Evolutionary conservation across 30 jellyfish, hydroid and myxozoan species (phyloP).

Genomic region (Turritopsis dohrnii): DNA sequence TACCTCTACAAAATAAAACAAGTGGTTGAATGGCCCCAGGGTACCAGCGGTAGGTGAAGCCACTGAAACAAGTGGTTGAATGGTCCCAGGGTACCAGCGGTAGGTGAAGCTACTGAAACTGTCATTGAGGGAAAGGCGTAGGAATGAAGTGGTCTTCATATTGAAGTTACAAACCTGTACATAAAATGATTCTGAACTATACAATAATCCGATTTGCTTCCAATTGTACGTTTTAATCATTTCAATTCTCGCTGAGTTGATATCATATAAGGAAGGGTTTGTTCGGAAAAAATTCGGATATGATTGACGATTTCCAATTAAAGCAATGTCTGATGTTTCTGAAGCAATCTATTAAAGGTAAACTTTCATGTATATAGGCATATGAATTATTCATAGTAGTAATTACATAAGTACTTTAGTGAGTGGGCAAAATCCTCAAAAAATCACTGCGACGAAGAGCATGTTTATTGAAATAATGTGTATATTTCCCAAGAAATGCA

Average conservation of each 20-base stretch:
- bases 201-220: conserved; percentile 59
- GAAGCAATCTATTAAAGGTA: conserved; percentile 46
- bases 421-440: no score
- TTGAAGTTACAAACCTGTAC: conserved; percentile 39
- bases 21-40: no score
- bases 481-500: no score
- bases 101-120: no score
- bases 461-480: no score
- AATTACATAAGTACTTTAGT: no score
- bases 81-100: no score
- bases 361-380: background rate
- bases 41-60: no score
- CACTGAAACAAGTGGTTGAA: no score
- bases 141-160: background rate
- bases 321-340: conserved; percentile 61
- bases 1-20: no score
- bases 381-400: background rate
- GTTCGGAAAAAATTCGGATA: conserved; percentile 77
- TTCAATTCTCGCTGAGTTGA: conserved; percentile 69
- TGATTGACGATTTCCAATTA: conserved; percentile 26
- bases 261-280: conserved; percentile 43
- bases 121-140: no score
- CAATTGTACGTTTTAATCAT: conserved; percentile 45
- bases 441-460: no score
- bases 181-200: conserved; percentile 49